Evolutionary conservation across 2,113 vertebrate species (phyloP).

Genomic region (Callopanchax toddi): DNA sequence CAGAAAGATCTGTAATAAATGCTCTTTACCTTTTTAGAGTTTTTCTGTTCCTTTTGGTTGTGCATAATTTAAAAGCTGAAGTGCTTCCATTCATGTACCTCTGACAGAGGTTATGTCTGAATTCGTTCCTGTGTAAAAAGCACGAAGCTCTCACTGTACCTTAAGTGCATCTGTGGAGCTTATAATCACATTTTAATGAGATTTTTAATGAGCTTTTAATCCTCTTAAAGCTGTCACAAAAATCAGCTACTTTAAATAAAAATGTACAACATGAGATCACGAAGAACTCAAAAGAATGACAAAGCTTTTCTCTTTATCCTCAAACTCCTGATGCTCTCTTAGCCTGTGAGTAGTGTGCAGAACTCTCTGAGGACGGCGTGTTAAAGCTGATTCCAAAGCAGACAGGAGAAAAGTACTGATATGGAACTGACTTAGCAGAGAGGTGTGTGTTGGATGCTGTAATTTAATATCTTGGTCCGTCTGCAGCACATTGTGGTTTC

Average conservation of each 20-base stretch:
- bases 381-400: background rate
- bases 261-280: conserved; percentile 19
- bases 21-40: conserved; percentile 21
- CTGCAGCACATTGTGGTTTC: conserved; percentile 44
- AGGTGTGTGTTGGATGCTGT: conserved; percentile 3
- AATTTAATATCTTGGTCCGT: background rate
- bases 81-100: conserved; percentile 6
- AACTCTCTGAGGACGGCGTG: background rate
- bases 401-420: conserved; percentile 9
- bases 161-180: conserved; percentile 19
- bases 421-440: conserved; percentile 14
- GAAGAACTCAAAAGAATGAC: conserved; percentile 13
- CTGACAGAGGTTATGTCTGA: background rate
- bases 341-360: conserved; percentile 11
- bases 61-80: conserved; percentile 11
- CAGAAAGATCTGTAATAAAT: conserved; percentile 27
- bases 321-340: background rate
- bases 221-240: conserved; percentile 34
- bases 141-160: background rate
- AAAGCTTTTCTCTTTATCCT: background rate
- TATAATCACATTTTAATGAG: conserved; percentile 53
- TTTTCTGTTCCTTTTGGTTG: conserved; percentile 5
- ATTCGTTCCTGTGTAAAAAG: background rate
- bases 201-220: conserved; percentile 59
- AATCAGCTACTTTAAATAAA: background rate